Evolutionary conservation across 2,888 invertebrate species (phyloP), one percentile per base, ranked within the genome.

Genomic region (Seira musarum): DNA sequence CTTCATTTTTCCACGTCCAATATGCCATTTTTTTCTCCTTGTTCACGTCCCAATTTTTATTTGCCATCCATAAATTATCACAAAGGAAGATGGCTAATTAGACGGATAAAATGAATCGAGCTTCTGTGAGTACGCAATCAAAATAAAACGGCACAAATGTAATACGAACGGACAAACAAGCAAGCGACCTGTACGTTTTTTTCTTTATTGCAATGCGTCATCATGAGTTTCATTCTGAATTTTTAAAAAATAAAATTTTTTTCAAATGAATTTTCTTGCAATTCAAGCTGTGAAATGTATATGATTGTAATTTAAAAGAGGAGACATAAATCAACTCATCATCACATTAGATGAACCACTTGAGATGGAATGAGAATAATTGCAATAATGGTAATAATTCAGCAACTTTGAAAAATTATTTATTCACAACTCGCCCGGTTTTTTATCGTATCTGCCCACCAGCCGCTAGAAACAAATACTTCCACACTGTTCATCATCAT

Each of bases 301-400:
- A 40, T 40, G 5, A 40, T 40, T 8, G 5, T 40, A 40, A 69
- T 64, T 77, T 57, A 77, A 70, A 70, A 13, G 53, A 17, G 77
- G 71, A 78, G 77, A 78, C 77, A 78, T 78, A 65, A 78, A 78
- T 78, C 77, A 78, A 71, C 70, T 78, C 71, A 60, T 78, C 77
- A 78, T 25, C 68, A 40, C 40, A 40, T 40, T 13, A 40, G 40
- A 40, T 40, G 40, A 13, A 13, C 40, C 40, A 40, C 40, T 40
- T 40, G 40, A 40, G 40, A 13, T n/a, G 40, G 40, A 40, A 40
- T 40, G 40, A 40, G 5, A 40, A 40, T 40, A 8, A 8, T 40
- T 40, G 40, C 40, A 40, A 40, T 40, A 40, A 8, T 40, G 40
- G 40, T 40, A 40, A 40, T 40, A 5, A n/a, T n/a, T n/a, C n/a